Evolutionary conservation across 2,113 vertebrate genomes (phyloP).

Genomic region (Siphamia tubifer): DNA sequence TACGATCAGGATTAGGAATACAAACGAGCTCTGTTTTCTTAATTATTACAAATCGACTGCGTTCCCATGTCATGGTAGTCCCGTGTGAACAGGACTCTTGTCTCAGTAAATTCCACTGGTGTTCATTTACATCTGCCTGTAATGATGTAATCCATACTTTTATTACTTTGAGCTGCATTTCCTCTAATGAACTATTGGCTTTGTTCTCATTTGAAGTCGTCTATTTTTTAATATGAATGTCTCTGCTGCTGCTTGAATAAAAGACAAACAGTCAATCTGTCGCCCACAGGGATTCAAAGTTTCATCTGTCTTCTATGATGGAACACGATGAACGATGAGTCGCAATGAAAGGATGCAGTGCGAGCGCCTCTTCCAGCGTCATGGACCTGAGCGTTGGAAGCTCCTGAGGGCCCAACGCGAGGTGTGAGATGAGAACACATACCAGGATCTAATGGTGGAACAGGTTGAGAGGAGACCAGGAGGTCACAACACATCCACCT

Average conservation of each 20-base stretch:
- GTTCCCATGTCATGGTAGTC: neutral
- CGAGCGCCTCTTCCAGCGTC: neutral
- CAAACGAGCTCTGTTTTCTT: neutral
- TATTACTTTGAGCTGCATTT: neutral
- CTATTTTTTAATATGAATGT: neutral
- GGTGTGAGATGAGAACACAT: neutral
- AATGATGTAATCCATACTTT: neutral
- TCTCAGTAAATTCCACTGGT: neutral
- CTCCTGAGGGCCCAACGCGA: neutral
- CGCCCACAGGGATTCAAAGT: neutral
- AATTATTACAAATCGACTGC: neutral
- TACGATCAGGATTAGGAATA: neutral
- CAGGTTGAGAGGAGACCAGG: neutral
- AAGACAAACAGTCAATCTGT: neutral
- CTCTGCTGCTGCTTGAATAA: constrained; percentile 18
- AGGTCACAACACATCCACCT: neutral
- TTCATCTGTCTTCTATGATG: neutral
- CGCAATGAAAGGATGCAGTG: neutral
- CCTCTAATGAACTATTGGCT: neutral
- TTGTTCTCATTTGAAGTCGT: neutral
- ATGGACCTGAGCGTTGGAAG: neutral
- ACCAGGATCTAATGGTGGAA: neutral
- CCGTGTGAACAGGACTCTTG: neutral
- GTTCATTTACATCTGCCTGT: neutral
- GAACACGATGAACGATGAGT: neutral